These are phyloP conservation scores for Leptinotarsa defecta DNA, from an alignment of 1,140 invertebrate species.

Conservation along the genomic window DNA sequence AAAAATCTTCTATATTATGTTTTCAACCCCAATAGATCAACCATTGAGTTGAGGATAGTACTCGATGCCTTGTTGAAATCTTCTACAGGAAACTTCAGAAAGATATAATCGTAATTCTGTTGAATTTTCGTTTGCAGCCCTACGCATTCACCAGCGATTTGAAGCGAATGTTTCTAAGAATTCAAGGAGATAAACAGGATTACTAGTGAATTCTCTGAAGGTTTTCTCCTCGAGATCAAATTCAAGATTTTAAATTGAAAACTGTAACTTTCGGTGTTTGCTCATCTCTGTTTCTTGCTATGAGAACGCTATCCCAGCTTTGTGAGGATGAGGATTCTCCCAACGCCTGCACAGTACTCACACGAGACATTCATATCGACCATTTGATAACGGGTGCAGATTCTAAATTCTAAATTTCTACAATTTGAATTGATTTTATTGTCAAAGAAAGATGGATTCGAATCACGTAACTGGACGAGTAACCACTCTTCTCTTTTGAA, in stretches of 20 bases:
- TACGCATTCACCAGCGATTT: neutral
- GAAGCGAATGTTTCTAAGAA: conserved; percentile 13
- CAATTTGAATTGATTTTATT: neutral
- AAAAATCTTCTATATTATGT: conserved; percentile 42
- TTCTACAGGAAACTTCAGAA: neutral
- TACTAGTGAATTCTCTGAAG: conserved; percentile 21
- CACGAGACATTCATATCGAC: neutral
- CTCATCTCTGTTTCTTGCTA: neutral
- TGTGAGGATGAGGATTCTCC: neutral
- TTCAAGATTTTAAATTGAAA: no score
- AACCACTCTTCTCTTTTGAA: neutral
- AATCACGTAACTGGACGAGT: neutral
- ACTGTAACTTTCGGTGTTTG: neutral
- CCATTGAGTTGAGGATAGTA: conserved; percentile 43
- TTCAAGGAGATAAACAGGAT: neutral
- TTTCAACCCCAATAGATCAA: conserved; percentile 26
- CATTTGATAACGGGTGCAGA: neutral
- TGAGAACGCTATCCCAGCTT: neutral
- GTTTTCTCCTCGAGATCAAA: neutral
- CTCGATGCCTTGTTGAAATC: neutral
- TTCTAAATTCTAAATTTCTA: neutral
- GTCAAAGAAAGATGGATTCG: neutral
- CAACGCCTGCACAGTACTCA: neutral
- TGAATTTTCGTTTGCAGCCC: conserved; percentile 10
- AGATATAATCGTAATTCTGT: conserved; percentile 1